Evolutionary conservation across 1,140 invertebrate genomes (phyloP).

Genomic region (Pseudomyrmex concolor): DNA sequence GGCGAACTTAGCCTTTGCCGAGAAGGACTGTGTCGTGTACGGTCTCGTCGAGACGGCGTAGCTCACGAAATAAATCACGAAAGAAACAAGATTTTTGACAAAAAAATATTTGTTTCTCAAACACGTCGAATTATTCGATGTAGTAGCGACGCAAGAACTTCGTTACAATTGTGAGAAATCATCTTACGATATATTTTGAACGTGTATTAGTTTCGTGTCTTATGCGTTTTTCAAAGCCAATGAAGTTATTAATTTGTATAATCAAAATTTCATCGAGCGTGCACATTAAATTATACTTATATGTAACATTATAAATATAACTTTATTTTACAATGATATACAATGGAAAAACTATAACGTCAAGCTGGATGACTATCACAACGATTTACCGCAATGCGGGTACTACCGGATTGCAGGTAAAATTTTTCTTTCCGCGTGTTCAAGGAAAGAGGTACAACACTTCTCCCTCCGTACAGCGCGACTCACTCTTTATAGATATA

Average conservation of each 20-base stretch:
- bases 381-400: conserved; percentile 70
- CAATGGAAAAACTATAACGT: not conserved
- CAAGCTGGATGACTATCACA: conserved; percentile 34
- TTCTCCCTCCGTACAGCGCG: conserved; percentile 57
- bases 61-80: conserved; percentile 34
- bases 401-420: conserved; percentile 47
- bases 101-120: conserved; percentile 1
- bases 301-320: not conserved
- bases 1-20: conserved; percentile 49
- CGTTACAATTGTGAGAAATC: conserved; percentile 12
- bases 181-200: not conserved
- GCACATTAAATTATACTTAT: not conserved
- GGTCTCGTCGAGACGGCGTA: conserved; percentile 4
- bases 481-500: conserved; percentile 65
- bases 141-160: not conserved
- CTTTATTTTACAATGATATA: not conserved
- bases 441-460: conserved; percentile 37
- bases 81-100: not conserved
- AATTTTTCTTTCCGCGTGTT: conserved; percentile 59
- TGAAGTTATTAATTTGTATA: not conserved
- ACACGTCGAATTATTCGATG: conserved; percentile 32
- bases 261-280: not conserved
- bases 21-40: conserved; percentile 3
- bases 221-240: not conserved
- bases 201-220: not conserved